Percentiles rank a stretch among this genome's conserved stretches.
These are phyloP conservation scores for Pseudorasbora parva DNA, from an alignment of 2,113 vertebrate species.

Conservation along the genomic window DNA sequence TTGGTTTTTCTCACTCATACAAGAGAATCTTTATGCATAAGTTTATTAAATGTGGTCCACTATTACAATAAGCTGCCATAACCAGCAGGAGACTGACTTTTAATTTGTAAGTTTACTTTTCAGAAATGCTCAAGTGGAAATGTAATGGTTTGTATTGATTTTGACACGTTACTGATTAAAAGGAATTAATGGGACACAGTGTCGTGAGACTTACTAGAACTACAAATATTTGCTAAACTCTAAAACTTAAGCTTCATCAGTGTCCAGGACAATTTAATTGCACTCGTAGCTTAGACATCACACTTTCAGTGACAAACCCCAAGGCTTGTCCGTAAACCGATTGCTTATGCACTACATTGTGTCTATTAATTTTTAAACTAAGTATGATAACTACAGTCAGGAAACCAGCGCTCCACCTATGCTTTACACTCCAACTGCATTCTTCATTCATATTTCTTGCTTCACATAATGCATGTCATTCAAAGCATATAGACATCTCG, in stretches of 20 bases:
- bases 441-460: not conserved
- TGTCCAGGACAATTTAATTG: not conserved
- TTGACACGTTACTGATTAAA: not conserved
- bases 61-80: not conserved
- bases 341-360: not conserved
- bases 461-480: not conserved
- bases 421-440: not conserved
- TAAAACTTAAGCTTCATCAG: not conserved
- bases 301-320: not conserved
- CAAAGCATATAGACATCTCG: not conserved
- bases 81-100: not conserved
- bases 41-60: not conserved
- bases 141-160: not conserved
- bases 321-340: not conserved
- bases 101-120: not conserved
- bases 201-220: not conserved
- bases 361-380: conserved; percentile 34
- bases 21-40: too few relatives aligned
- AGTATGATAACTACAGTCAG: not conserved
- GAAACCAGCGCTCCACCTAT: not conserved
- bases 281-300: not conserved
- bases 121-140: not conserved
- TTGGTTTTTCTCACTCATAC: too few relatives aligned
- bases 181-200: not conserved
- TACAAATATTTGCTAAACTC: conserved; percentile 13